A percentile compares a stretch with the other conserved stretches of the same genome.
Conservation (phyloP, 2,888 invertebrate species). For the Allophyes oxyacanthae region DNA sequence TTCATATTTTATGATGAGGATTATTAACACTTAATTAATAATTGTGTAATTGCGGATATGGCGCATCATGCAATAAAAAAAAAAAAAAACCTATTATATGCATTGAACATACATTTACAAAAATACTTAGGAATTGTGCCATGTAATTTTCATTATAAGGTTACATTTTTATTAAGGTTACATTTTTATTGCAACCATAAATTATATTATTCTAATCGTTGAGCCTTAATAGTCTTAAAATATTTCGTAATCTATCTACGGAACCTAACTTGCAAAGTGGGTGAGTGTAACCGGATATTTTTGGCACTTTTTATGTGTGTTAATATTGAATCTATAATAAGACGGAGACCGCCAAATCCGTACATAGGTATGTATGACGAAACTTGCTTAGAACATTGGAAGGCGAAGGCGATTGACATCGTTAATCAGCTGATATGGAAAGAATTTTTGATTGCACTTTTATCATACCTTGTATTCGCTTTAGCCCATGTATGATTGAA, state of each 20-base stretch:
- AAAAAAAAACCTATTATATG: no score
- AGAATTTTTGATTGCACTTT: constrained; percentile 6
- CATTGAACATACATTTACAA: no score
- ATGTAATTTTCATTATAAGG: no score
- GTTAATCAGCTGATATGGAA: constrained; percentile 2
- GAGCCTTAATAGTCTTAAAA: constrained; percentile 10
- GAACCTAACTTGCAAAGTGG: constrained; percentile 34
- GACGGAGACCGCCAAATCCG: constrained; percentile 30
- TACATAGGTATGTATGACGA: constrained; percentile 16
- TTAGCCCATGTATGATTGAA: no score
- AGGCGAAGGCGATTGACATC: constrained; percentile 6
- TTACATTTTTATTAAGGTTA: no score
- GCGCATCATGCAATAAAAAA: no score
- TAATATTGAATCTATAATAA: constrained; percentile 34
- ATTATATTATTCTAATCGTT: background rate
- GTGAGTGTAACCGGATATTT: constrained; percentile 48
- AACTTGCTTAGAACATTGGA: constrained; percentile 17
- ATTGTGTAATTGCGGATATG: no score
- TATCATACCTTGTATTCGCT: no score
- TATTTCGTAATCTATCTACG: constrained; percentile 36
- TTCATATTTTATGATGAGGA: no score
- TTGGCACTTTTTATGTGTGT: constrained; percentile 32
- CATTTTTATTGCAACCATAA: no score
- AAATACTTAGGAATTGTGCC: no score
- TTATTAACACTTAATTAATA: no score